Conservation (phyloP, 2,113 vertebrate genomes). For the Rana temporaria region DNA sequence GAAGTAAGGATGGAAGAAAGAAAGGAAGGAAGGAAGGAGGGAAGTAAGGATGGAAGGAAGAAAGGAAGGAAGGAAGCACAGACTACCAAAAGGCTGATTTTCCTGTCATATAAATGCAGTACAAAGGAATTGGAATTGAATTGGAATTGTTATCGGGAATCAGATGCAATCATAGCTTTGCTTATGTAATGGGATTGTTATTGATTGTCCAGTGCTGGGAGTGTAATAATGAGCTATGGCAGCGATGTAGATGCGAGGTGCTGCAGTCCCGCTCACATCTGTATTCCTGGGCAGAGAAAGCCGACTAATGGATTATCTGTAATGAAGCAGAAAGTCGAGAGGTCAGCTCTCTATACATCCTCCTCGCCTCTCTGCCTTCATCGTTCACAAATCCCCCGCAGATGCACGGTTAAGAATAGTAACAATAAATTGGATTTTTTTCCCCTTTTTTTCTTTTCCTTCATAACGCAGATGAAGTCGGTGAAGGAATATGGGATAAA, state of each 20-base stretch:
- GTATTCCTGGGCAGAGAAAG: slow-evolving; percentile 32
- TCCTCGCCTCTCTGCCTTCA: slow-evolving; percentile 29
- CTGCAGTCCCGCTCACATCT: slow-evolving; percentile 36
- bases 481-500: slow-evolving; percentile 18
- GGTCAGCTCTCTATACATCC: slow-evolving; percentile 49
- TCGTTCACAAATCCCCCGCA: slow-evolving; percentile 45
- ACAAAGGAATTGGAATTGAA: neutral
- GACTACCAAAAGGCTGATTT: neutral
- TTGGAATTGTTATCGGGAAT: slow-evolving; percentile 1
- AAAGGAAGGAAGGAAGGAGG: too few relatives aligned
- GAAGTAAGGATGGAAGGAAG: too few relatives aligned
- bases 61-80: too few relatives aligned
- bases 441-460: slow-evolving; percentile 3
- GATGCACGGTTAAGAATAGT: slow-evolving; percentile 50
- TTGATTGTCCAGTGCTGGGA: slow-evolving; percentile 25
- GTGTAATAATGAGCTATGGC: slow-evolving; percentile 30
- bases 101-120: neutral
- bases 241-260: slow-evolving; percentile 25
- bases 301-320: slow-evolving; percentile 53
- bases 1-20: too few relatives aligned
- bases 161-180: slow-evolving; percentile 21
- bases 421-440: slow-evolving; percentile 51
- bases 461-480: slow-evolving; percentile 13
- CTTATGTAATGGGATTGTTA: slow-evolving; percentile 34
- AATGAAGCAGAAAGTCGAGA: slow-evolving; percentile 56